phyloP scores from a whole-genome alignment of 2,797 vertebrate genomes.

The Amniataba percoides region DNA sequence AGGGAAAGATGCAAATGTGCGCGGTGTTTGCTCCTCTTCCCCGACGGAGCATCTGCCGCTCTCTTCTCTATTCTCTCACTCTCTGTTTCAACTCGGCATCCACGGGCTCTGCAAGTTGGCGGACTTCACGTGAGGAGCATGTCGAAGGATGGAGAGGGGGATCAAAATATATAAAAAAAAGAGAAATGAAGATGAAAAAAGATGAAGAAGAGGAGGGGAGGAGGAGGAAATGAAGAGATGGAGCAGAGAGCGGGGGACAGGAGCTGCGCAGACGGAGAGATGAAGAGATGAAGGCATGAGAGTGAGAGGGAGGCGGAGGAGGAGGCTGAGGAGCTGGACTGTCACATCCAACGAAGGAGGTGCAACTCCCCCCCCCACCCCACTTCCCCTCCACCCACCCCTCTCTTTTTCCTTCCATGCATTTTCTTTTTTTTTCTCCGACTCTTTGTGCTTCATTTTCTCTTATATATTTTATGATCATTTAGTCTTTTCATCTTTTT shows the following conservation, averaged over 20 bases:
- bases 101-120: constrained; percentile 51
- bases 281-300: constrained; percentile 54
- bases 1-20: constrained; percentile 52
- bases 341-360: constrained; percentile 60
- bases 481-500: background rate
- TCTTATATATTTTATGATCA: background rate
- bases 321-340: constrained; percentile 44
- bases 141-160: constrained; percentile 31
- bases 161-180: background rate
- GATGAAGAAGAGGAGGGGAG: background rate
- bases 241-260: constrained; percentile 1
- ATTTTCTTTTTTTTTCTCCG: background rate
- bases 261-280: constrained; percentile 52
- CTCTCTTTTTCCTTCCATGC: background rate
- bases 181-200: background rate
- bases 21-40: constrained; percentile 55
- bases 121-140: constrained; percentile 72
- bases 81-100: constrained; percentile 10
- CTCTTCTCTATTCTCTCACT: too few relatives aligned
- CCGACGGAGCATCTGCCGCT: constrained; percentile 64
- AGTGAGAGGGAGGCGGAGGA: constrained; percentile 28
- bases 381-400: constrained; percentile 2
- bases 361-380: constrained; percentile 28
- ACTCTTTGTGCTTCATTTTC: background rate
- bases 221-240: constrained; percentile 20